Evolutionary conservation across 2,113 vertebrate species (phyloP).

Genomic region (Microcebus griseorufus): DNA sequence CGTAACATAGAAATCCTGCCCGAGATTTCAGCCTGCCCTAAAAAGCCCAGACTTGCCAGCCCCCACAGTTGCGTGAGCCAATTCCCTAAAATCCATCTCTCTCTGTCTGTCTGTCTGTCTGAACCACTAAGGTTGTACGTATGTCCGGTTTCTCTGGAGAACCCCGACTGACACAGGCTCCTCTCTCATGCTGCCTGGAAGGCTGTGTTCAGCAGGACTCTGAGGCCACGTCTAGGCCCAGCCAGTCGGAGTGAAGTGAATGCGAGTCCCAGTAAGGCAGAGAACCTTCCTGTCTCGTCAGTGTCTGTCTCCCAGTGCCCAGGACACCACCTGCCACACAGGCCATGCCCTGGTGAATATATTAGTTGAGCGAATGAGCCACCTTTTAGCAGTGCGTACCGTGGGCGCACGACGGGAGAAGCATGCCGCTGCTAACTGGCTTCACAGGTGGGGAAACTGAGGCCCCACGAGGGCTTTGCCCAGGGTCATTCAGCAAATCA

Average conservation of each 20-base stretch:
- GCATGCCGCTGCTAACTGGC: rapidly evolving
- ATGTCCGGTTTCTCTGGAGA: neutral
- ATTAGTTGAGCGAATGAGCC: neutral
- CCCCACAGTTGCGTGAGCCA: neutral
- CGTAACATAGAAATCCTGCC: neutral
- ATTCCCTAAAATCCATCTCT: neutral
- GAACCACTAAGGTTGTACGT: no score
- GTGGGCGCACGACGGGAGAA: neutral
- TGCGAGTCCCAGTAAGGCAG: neutral
- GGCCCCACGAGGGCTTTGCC: neutral
- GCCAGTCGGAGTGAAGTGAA: neutral
- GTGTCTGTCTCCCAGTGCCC: neutral
- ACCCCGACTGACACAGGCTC: neutral
- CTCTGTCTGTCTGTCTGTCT: neutral
- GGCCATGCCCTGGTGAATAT: neutral
- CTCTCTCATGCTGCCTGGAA: neutral
- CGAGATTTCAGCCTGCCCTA: neutral
- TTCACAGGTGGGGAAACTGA: neutral
- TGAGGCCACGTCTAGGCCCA: neutral
- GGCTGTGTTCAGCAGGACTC: neutral
- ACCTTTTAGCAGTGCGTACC: neutral
- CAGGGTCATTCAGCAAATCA: neutral
- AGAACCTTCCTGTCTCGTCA: neutral
- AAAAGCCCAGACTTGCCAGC: neutral
- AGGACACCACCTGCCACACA: neutral